These are phyloP conservation scores for Drosophila silvestris DNA, from an alignment of 2,888 invertebrate species.

Conservation along the genomic window DNA sequence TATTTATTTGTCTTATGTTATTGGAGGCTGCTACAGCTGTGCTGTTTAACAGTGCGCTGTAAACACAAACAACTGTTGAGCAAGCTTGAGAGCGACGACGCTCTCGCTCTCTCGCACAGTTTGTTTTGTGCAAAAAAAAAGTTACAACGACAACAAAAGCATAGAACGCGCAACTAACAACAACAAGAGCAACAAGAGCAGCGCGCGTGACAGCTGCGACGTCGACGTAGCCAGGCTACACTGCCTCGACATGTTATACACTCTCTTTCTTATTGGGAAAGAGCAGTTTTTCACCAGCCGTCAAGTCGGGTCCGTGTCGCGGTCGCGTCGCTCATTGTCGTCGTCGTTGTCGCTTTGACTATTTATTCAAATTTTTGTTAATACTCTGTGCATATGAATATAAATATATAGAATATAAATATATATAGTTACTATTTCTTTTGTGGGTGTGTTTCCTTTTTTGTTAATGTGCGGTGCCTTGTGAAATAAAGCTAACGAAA, in stretches of 20 bases:
- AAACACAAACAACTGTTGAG: slow-evolving; percentile 67
- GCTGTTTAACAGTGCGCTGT: slow-evolving; percentile 52
- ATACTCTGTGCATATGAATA: slow-evolving; percentile 11
- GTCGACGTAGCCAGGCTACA: slow-evolving; percentile 42
- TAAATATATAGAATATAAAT: slow-evolving; percentile 5
- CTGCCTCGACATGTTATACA: slow-evolving; percentile 43
- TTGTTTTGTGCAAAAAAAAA: slow-evolving; percentile 41
- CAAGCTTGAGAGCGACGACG: slow-evolving; percentile 54
- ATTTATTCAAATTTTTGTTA: slow-evolving; percentile 52
- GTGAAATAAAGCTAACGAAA: slow-evolving; percentile 26
- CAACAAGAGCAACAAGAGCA: slow-evolving; percentile 45
- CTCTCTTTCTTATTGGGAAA: slow-evolving; percentile 69
- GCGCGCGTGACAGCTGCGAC: slow-evolving; percentile 66
- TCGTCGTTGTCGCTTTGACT: slow-evolving; percentile 41
- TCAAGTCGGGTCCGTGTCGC: slow-evolving; percentile 67
- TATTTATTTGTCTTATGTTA: slow-evolving; percentile 25
- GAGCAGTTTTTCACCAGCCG: slow-evolving; percentile 70
- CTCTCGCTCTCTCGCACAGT: slow-evolving; percentile 29
- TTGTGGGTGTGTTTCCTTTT: slow-evolving; percentile 25
- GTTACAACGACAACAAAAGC: slow-evolving; percentile 60
- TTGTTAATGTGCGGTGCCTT: slow-evolving; percentile 24
- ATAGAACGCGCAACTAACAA: slow-evolving; percentile 66
- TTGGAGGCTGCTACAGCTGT: slow-evolving; percentile 30
- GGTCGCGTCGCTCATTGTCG: slow-evolving; percentile 50
- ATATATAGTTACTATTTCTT: slow-evolving; percentile 3